These are phyloP conservation scores for Rhinichthys osculus DNA, from an alignment of 2,797 vertebrate species.

Conservation along the genomic window DNA sequence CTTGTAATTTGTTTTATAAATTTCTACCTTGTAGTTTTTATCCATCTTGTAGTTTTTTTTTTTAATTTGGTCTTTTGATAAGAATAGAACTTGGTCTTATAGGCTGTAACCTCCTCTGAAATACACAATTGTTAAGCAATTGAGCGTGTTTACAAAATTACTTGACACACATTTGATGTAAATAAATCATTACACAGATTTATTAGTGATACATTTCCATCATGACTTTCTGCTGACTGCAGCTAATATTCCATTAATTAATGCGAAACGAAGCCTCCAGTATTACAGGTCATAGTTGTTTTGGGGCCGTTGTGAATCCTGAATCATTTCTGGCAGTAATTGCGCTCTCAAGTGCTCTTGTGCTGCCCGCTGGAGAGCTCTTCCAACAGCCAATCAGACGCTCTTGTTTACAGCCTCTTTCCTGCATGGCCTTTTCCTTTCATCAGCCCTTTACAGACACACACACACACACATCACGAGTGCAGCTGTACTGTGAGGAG, in stretches of 20 bases:
- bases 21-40: no score
- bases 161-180: not conserved
- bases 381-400: slow-evolving; percentile 31
- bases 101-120: not conserved
- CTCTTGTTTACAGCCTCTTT: slow-evolving; percentile 43
- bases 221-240: not conserved
- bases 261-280: not conserved
- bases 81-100: not conserved
- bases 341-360: slow-evolving; percentile 33
- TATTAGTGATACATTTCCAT: not conserved
- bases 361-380: slow-evolving; percentile 10
- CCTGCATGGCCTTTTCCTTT: slow-evolving; percentile 15
- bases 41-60: no score
- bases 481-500: slow-evolving; percentile 3
- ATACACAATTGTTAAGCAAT: not conserved
- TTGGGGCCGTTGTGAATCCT: slow-evolving; percentile 7
- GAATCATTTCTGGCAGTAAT: slow-evolving; percentile 19
- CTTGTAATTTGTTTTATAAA: no score
- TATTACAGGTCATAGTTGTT: slow-evolving; percentile 18
- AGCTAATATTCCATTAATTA: not conserved
- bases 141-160: not conserved
- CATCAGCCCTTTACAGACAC: slow-evolving; percentile 13
- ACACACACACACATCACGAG: slow-evolving; percentile 5
- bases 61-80: not conserved
- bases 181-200: not conserved